Evolutionary conservation across 2,888 invertebrate species (phyloP).

Genomic region (Lithophane leautieri): DNA sequence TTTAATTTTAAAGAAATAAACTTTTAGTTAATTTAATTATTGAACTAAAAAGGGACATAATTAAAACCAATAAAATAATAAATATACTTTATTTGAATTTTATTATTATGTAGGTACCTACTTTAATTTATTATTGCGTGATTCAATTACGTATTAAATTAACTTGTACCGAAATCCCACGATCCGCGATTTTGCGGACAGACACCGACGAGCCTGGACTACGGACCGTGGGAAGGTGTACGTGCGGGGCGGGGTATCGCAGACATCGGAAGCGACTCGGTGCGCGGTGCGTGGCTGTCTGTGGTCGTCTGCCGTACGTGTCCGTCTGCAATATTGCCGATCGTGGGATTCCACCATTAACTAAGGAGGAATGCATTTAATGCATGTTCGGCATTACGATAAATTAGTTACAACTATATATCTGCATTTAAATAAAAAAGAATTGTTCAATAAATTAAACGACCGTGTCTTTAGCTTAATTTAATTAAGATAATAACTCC

Average conservation of each 20-base stretch:
- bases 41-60: slow-evolving; percentile 2
- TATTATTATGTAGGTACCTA: neutral
- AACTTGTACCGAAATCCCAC: too few species aligned
- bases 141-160: neutral
- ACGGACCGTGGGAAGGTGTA: too few species aligned
- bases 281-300: too few species aligned
- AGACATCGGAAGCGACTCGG: too few species aligned
- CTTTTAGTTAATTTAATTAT: neutral
- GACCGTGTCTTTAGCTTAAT: neutral
- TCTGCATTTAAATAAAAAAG: neutral
- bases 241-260: too few species aligned
- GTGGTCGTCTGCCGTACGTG: too few species aligned
- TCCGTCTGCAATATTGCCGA: too few species aligned
- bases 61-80: neutral
- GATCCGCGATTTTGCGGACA: too few species aligned
- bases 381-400: neutral
- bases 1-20: neutral
- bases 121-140: neutral
- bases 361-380: neutral
- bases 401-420: too few species aligned
- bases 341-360: too few species aligned
- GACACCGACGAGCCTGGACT: too few species aligned
- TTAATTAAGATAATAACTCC: neutral
- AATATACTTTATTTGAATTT: neutral
- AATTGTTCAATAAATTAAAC: neutral